Evolutionary conservation across 1,140 invertebrate species (phyloP), one percentile per base, ranked within the genome.

Genomic region (Venturia canescens): DNA sequence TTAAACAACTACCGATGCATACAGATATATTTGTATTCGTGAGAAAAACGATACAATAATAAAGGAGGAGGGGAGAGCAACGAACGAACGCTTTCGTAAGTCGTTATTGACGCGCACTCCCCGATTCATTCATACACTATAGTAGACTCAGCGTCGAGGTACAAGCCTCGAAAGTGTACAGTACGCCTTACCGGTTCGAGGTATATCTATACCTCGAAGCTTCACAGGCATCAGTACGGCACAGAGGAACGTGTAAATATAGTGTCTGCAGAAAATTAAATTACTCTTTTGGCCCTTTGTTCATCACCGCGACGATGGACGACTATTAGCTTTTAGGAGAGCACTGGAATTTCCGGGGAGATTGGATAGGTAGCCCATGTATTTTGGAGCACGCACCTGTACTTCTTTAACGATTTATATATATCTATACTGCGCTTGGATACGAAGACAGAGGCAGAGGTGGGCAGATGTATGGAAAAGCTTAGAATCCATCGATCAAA

Each of bases 251-350:
- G 71, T 57, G 71, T 74, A 74, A 74, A 74, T 74, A 74, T 74
- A 74, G 71, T 74, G 71, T 74, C 71, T 74, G 71, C 71, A 74
- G 44, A 74, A 74, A 74, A 74, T 74, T 74, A 57, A 74, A 74
- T 74, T 74, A 74, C 71, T 74, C 44, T 74, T 74, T 48, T 74
- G 71, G 71, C 71, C 71, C 71, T 74, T 74, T 74, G 71, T 74
- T 74, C 71, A 57, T 74, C 71, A 74, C 71, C 71, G 71, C 48
- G 71, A 74, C 71, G 71, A 74, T 26, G 71, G 44, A 74, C 71
- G 26, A 26, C 71, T 74, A 74, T 74, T 74, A 74, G 71, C 71
- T 74, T 74, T 74, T 74, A 74, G 71, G 16, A 57, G 38, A 38
- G 16, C 48, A 48, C 27, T 21, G 26, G 48, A 21, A 50, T 38